These are phyloP conservation scores for Zosterops borbonicus DNA, from an alignment of 2,113 vertebrate genomes.

Conservation along the genomic window DNA sequence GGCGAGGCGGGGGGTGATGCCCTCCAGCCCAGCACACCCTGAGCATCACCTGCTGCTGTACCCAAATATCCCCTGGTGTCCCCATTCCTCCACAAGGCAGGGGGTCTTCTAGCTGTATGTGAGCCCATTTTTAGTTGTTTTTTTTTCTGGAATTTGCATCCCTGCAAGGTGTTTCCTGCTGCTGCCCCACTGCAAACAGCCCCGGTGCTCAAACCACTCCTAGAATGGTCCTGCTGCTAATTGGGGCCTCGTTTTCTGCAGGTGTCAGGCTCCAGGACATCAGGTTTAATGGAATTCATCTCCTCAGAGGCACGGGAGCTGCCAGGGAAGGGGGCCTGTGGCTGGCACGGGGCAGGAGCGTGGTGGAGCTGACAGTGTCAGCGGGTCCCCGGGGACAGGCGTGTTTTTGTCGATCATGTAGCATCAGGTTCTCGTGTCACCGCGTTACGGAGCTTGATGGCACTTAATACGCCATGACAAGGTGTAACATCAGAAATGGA, in stretches of 20 bases:
- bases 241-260: slow-evolving; percentile 27
- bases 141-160: neutral
- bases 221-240: neutral
- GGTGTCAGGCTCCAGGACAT: slow-evolving; percentile 57
- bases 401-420: slow-evolving; percentile 32
- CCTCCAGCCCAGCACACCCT: neutral
- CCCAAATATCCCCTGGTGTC: neutral
- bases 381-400: neutral
- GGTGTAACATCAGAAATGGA: slow-evolving; percentile 64
- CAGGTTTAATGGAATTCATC: slow-evolving; percentile 21
- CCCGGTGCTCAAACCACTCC: neutral
- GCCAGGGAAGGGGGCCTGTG: neutral
- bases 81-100: rapidly evolving
- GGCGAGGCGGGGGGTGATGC: neutral
- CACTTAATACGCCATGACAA: slow-evolving; percentile 61
- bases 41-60: neutral
- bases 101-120: rapidly evolving
- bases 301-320: neutral
- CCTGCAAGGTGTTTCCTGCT: neutral
- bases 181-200: neutral
- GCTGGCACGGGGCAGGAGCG: neutral
- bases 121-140: rapidly evolving
- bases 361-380: slow-evolving; percentile 8
- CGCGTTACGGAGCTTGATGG: slow-evolving; percentile 32
- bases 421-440: slow-evolving; percentile 57